Evolutionary conservation across 2,113 vertebrate species (phyloP), one percentile per base, ranked within the genome.

Genomic region (Heliornis fulica): DNA sequence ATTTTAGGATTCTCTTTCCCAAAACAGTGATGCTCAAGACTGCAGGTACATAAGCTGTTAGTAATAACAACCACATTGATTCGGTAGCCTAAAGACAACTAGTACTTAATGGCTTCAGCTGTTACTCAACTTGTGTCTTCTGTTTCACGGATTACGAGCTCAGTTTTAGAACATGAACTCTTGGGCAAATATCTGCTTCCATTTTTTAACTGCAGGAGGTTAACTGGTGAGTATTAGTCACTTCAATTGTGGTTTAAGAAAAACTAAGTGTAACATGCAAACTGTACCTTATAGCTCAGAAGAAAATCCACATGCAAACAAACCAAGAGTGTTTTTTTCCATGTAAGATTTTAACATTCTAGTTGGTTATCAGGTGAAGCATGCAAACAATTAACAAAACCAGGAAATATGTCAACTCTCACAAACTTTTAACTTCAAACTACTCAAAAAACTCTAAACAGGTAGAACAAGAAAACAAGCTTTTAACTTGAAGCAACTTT

Each of bases 111-210:
- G 76, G 95, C 92, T 95, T 96, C 91, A 97, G 94, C 8, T 96
- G 87, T 83, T 96, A 96, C 76, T 21, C 46, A 89, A 38, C 60
- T 70, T 89, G 57, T 63, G 40, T 91, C 80, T 70, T 97, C 87
- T 94, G 90, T 93, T 97, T 90, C 98, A 98, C 84, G 98, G 98
- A 98, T 98, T 98, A 97, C 97, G 96, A 97, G 89, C 65, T 90
- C 89, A 91, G 78, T 97, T 97, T 97, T 97, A 97, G 97, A 97
- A 97, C 69, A 96, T 65, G 92, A 82, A 87, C 75, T 89, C 96
- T 96, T 92, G 89, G 93, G 93, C 88, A 97, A 97, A 94, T 90
- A 98, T 97, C 84, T 89, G 94, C 78, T 94, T 92, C 75, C 60
- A 77, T 91, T 97, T 78, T 91, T 89, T 64, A 96, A 93, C 83